Evolutionary conservation across 2,113 vertebrate species (phyloP).

Genomic region (Lagopus leucura): DNA sequence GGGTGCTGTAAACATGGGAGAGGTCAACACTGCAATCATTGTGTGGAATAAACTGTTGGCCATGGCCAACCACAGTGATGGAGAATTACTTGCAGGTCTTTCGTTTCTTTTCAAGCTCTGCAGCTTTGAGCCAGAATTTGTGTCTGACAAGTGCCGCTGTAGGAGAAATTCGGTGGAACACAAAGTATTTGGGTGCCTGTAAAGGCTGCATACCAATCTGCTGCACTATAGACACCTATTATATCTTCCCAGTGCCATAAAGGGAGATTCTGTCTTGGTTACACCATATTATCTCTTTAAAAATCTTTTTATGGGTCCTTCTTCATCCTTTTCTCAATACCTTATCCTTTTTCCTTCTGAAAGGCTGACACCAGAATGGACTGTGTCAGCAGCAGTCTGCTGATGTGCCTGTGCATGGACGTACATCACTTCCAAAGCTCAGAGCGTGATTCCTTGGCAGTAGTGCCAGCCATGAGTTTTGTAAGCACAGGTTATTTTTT

Average conservation of each 20-base stretch:
- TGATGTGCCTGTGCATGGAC: rapidly evolving
- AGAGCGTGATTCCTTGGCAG: background rate
- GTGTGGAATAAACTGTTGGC: background rate
- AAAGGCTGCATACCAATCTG: background rate
- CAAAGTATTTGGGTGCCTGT: rapidly evolving
- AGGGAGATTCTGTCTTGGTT: background rate
- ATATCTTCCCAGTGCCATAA: background rate
- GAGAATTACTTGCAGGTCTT: background rate
- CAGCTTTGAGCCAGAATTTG: background rate
- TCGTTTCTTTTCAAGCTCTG: background rate
- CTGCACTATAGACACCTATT: background rate
- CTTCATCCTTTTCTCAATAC: background rate
- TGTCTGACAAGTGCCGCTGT: background rate
- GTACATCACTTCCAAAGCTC: background rate
- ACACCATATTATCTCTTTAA: background rate
- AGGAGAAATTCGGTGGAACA: background rate
- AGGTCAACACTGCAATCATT: background rate
- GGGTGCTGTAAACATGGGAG: background rate
- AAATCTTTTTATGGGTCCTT: background rate
- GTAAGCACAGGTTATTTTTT: background rate
- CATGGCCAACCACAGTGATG: background rate
- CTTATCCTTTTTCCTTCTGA: background rate
- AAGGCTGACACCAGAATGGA: background rate
- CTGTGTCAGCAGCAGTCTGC: background rate
- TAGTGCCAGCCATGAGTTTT: background rate